Percentiles rank a stretch among this genome's conserved stretches.
phyloP scores from a whole-genome alignment of 2,797 vertebrate species.

The Sebastes baramenuke region DNA sequence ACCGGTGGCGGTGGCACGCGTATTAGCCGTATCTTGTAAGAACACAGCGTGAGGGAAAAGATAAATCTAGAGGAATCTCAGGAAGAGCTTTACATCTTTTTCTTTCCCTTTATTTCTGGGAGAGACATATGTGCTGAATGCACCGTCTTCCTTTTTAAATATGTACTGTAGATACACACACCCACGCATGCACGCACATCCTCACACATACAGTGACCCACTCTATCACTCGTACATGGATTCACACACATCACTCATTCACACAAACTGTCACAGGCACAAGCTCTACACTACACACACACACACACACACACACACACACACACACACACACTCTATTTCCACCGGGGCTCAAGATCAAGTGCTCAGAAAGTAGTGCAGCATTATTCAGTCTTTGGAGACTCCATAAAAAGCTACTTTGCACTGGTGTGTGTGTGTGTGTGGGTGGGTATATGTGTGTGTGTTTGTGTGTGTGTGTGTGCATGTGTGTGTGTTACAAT shows the following conservation, averaged over 20 bases:
- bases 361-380: conserved; percentile 50
- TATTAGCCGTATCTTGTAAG: background rate
- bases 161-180: conserved; percentile 25
- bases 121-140: background rate
- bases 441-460: background rate
- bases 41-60: background rate
- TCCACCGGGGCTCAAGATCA: conserved; percentile 37
- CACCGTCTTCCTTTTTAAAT: conserved; percentile 21
- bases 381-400: conserved; percentile 51
- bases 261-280: background rate
- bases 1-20: background rate
- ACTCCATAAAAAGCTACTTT: conserved; percentile 50
- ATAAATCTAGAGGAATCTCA: conserved; percentile 1
- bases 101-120: background rate
- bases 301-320: background rate
- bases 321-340: conserved; percentile 2
- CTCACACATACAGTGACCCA: conserved; percentile 18
- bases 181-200: background rate
- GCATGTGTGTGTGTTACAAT: conserved; percentile 7
- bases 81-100: background rate
- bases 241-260: background rate
- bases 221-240: background rate
- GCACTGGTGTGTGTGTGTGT: background rate
- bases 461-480: background rate
- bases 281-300: background rate